Conservation (phyloP, 2,888 invertebrate genomes). For the Bombylius discolor region DNA sequence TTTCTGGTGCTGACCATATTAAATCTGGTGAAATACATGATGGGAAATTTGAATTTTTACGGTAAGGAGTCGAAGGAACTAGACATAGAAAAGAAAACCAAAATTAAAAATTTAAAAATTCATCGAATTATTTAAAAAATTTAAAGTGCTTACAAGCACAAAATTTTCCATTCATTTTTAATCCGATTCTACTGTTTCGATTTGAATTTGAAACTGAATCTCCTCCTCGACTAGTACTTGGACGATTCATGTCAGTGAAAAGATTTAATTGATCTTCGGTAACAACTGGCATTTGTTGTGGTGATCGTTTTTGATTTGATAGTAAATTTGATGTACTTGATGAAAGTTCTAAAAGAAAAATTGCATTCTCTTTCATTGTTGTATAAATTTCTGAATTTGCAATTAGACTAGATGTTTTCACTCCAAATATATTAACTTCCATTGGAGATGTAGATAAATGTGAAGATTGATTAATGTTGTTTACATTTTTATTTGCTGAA, state of each 20-base stretch:
- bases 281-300: slow-evolving; percentile 35
- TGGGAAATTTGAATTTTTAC: slow-evolving; percentile 30
- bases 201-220: slow-evolving; percentile 11
- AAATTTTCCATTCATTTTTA: slow-evolving; percentile 23
- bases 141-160: slow-evolving; percentile 7
- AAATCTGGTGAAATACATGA: slow-evolving; percentile 29
- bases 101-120: neutral
- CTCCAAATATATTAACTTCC: slow-evolving; percentile 37
- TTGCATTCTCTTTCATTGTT: slow-evolving; percentile 84
- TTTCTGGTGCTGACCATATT: slow-evolving; percentile 34
- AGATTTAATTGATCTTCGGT: slow-evolving; percentile 31
- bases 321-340: slow-evolving; percentile 41
- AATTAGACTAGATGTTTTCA: slow-evolving; percentile 30
- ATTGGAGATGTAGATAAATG: slow-evolving; percentile 30
- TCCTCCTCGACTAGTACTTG: slow-evolving; percentile 32
- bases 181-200: slow-evolving; percentile 29
- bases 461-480: slow-evolving; percentile 28
- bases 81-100: neutral
- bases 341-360: slow-evolving; percentile 81
- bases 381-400: slow-evolving; percentile 36
- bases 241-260: slow-evolving; percentile 30
- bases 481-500: slow-evolving; percentile 30
- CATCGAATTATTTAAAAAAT: neutral
- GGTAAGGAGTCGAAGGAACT: slow-evolving; percentile 23
- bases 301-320: slow-evolving; percentile 24